Percentiles rank a stretch among this genome's conserved stretches.
Evolutionary conservation across 2,797 vertebrate species (phyloP).

Genomic region (Tenualosa thibaudeaui): DNA sequence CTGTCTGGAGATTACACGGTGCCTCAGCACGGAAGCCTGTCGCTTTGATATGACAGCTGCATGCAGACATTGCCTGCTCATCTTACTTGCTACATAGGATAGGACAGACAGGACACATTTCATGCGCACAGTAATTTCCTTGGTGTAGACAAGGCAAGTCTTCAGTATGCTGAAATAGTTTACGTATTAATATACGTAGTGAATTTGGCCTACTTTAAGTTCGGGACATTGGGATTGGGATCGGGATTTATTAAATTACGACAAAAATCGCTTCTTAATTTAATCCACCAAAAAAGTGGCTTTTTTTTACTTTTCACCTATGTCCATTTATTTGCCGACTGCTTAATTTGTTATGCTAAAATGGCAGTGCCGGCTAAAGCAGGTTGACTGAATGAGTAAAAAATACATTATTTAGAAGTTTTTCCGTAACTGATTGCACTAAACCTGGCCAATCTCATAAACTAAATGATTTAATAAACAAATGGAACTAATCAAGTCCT

Average conservation of each 20-base stretch:
- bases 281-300: too few relatives aligned
- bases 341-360: background rate
- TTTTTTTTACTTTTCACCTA: too few relatives aligned
- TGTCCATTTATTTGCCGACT: too few relatives aligned
- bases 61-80: background rate
- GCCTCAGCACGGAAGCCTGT: background rate
- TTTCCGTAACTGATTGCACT: background rate
- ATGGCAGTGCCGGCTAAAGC: background rate
- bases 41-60: background rate
- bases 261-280: background rate
- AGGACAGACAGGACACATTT: background rate
- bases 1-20: conserved; percentile 44
- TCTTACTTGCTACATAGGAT: too few relatives aligned
- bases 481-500: background rate
- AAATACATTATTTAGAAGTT: background rate
- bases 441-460: background rate
- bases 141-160: background rate
- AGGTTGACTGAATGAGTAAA: background rate
- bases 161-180: background rate
- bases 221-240: too few relatives aligned
- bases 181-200: background rate
- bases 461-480: background rate
- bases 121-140: background rate
- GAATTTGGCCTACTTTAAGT: too few relatives aligned
- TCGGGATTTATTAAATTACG: too few relatives aligned